Percentiles rank a stretch among this genome's conserved stretches.
Evolutionary conservation across 2,113 vertebrate species (phyloP).

Genomic region (Butastur rufipennis): DNA sequence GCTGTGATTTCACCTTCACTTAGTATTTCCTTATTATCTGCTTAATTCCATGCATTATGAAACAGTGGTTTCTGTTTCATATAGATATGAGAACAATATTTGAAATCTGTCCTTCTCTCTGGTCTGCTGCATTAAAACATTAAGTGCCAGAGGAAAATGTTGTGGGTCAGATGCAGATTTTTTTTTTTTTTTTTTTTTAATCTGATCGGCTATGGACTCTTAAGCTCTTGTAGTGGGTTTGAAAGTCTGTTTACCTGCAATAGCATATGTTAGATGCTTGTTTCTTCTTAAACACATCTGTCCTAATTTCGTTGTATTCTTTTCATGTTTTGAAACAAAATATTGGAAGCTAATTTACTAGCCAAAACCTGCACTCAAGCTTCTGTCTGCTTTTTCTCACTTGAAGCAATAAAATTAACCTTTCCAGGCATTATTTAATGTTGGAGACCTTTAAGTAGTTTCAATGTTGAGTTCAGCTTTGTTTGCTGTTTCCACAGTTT

Average conservation of each 20-base stretch:
- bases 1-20: neutral
- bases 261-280: neutral
- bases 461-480: neutral
- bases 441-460: neutral
- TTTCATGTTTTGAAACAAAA: neutral
- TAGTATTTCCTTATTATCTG: neutral
- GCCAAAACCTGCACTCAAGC: neutral
- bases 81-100: neutral
- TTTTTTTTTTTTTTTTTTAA: neutral
- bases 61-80: neutral
- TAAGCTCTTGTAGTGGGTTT: neutral
- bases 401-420: neutral
- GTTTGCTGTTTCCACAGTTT: neutral
- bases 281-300: slow-evolving; percentile 6
- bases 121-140: neutral
- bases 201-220: neutral
- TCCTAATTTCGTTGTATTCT: neutral
- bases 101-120: neutral
- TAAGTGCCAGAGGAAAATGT: neutral
- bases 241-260: neutral
- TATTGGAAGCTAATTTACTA: neutral
- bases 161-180: neutral
- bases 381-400: neutral
- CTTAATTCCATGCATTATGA: neutral
- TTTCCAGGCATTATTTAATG: neutral